Evolutionary conservation across 2,113 vertebrate genomes (phyloP).

Genomic region (Synchiropus splendidus): DNA sequence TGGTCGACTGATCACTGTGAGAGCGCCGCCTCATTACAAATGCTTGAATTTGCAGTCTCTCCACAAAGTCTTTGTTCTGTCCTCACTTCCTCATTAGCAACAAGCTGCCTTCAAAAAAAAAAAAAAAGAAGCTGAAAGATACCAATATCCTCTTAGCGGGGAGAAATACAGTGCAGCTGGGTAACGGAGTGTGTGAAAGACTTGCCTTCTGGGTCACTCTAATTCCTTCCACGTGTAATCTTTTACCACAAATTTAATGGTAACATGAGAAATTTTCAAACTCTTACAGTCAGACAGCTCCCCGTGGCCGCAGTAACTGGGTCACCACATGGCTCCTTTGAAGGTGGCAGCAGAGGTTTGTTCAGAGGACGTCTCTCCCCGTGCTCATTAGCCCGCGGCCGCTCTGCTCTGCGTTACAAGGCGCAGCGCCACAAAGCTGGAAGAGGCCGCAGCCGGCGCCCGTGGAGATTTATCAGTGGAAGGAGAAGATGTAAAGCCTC

Average conservation of each 20-base stretch:
- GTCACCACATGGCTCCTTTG: conserved; percentile 29
- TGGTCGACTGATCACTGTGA: no score
- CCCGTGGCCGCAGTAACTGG: conserved; percentile 26
- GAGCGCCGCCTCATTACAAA: conserved; percentile 1
- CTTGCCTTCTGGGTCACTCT: conserved; percentile 9
- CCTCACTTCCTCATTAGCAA: conserved; percentile 32
- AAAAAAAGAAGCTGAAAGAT: conserved; percentile 14
- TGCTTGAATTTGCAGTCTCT: conserved; percentile 15
- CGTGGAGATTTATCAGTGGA: conserved; percentile 7
- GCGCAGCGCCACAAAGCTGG: conserved; percentile 12
- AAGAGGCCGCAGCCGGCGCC: conserved; percentile 7
- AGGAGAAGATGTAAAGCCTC: conserved; percentile 3
- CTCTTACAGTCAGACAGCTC: conserved; percentile 26
- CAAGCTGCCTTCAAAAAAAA: not conserved
- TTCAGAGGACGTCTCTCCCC: conserved; percentile 25
- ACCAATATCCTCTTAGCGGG: conserved; percentile 15
- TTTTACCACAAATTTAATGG: conserved; percentile 36
- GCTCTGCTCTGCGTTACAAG: conserved; percentile 7
- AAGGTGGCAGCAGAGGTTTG: conserved; percentile 30
- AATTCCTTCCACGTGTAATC: conserved; percentile 32
- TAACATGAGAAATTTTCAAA: conserved; percentile 22
- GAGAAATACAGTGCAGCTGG: not conserved
- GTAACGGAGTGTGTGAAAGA: not conserved
- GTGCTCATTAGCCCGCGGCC: conserved; percentile 32
- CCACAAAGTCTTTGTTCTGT: conserved; percentile 34